These are phyloP conservation scores for Gari tellinella DNA, from an alignment of 2,888 invertebrate species.

Conservation along the genomic window DNA sequence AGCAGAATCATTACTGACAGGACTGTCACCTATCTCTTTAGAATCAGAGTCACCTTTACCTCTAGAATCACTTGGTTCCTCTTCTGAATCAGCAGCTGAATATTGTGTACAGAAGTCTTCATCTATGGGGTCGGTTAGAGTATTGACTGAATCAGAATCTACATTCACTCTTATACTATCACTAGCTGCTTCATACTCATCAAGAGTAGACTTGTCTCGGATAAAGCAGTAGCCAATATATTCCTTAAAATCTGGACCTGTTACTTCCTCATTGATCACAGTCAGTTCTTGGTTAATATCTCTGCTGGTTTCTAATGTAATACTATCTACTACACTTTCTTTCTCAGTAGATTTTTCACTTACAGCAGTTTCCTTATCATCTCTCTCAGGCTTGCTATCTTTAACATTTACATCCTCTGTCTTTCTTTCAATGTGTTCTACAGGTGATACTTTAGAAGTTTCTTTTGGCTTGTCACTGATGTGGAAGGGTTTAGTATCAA, in stretches of 20 bases:
- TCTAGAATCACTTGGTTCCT: slow-evolving; percentile 9
- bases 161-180: slow-evolving; percentile 46
- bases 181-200: slow-evolving; percentile 22
- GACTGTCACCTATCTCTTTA: slow-evolving; percentile 3
- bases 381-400: background rate
- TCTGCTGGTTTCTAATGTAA: background rate
- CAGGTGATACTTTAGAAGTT: too few relatives aligned
- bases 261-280: background rate
- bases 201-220: background rate
- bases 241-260: background rate
- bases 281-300: background rate
- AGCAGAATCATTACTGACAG: slow-evolving; percentile 1
- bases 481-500: too few relatives aligned
- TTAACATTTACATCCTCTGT: slow-evolving; percentile 1
- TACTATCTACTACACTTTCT: background rate
- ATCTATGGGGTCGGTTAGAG: slow-evolving; percentile 31
- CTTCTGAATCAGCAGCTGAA: slow-evolving; percentile 26
- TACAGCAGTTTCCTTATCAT: background rate
- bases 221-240: background rate
- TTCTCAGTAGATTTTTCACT: background rate
- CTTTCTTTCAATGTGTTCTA: too few relatives aligned
- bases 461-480: too few relatives aligned
- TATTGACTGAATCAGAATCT: slow-evolving; percentile 38
- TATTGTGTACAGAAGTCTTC: slow-evolving; percentile 43
- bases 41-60: slow-evolving; percentile 1